Percentiles rank a stretch among this genome's conserved stretches.
These are phyloP conservation scores for Sorex maritimensis DNA, from an alignment of 2,797 vertebrate genomes.

Conservation along the genomic window DNA sequence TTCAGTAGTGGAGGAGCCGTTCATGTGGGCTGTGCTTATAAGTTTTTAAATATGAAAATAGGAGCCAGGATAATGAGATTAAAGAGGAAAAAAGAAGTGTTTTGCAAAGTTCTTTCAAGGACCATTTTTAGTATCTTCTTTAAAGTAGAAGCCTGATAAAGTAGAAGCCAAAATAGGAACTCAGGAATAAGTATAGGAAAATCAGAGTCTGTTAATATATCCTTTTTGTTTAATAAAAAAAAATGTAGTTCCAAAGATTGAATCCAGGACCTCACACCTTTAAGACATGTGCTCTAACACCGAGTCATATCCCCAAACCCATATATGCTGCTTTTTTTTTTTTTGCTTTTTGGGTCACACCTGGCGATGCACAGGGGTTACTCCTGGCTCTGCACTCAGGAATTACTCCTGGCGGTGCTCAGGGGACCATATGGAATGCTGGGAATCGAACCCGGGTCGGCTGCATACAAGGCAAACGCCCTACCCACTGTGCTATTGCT, in stretches of 20 bases:
- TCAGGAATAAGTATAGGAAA: background rate
- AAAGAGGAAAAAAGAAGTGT: background rate
- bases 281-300: too few relatives aligned
- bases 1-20: too few relatives aligned
- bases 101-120: slow-evolving; percentile 31
- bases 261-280: background rate
- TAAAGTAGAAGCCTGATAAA: background rate
- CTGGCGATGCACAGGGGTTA: too few relatives aligned
- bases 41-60: background rate
- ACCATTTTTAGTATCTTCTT: background rate
- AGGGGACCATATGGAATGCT: too few relatives aligned
- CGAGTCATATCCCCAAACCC: too few relatives aligned
- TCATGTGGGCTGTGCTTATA: background rate
- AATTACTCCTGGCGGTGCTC: too few relatives aligned
- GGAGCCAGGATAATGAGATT: background rate
- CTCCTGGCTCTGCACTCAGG: too few relatives aligned
- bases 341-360: too few relatives aligned
- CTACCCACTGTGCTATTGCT: too few relatives aligned
- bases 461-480: too few relatives aligned
- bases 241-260: background rate
- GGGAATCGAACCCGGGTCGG: too few relatives aligned
- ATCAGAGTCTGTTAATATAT: background rate
- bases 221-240: background rate
- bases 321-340: too few relatives aligned
- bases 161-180: background rate